Base-by-base conservation (phyloP, 2,797 vertebrate species). In the Tauraco hartlaubi region DNA sequence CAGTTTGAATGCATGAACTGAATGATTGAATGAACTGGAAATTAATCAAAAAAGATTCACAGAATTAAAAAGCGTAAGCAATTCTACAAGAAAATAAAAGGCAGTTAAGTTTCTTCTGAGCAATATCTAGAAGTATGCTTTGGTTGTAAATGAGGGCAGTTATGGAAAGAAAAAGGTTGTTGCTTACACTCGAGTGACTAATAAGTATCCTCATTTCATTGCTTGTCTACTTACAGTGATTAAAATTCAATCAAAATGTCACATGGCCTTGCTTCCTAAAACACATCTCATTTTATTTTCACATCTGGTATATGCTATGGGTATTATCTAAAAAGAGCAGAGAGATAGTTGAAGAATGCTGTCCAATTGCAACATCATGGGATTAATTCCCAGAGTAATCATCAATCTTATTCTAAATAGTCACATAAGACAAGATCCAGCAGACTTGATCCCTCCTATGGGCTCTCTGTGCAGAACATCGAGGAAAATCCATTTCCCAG, bases 181-280 rank as follows among this genome's bases (percentile, higher is more conserved):
- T 94, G 39, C 75, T 94, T 92, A 80, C 43, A 90, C 66, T 94
- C 29, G 9, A 92, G 59, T 91, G 81, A 85, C 68, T 95, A 92
- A 71, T 91, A 96, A 94, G 79, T 78, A 91, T 83, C 89, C 31
- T 76, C 58, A 95, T 92, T 95, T 94, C 89, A 92, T n/a, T 95
- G 74, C 80, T 77, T n/a, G 76, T 80, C 92, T 94, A 85, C 84
- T 95, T 91, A 90, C 33, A 63, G 80, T 82, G 92, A 97, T 92
- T 93, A 95, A 91, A 96, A 94, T 73, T 87, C 86, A 85, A 94
- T 90, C 88, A 95, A 83, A 91, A 82, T 77, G 71, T 66, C 92
- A 91, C 33, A 77, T 66, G 51, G 20, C 63, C 51, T 71, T 73
- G 80, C 80, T 61, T 95, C 52, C 71, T 94, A 77, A 90, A 93